Base-by-base conservation (phyloP, 2,888 invertebrate genomes). In the Lamellibrachia columna region DNA sequence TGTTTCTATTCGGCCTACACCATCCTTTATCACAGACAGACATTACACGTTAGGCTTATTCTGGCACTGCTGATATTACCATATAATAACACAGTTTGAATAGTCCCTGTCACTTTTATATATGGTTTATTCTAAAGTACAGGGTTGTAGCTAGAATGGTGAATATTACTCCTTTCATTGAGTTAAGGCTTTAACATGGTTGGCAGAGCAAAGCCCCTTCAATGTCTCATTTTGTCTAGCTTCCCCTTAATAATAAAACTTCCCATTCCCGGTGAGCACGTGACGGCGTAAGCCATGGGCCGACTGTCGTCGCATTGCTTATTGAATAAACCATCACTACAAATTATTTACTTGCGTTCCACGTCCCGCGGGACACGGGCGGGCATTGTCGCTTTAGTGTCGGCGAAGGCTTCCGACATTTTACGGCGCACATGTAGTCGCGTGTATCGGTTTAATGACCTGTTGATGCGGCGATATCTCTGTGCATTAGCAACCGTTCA, bases 321-420 rank as follows among this genome's bases (percentile, higher is more conserved):
- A 75, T 75, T 75, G n/a, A 75, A 75, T 75, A 75, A 75, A 75
- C 75, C 75, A 75, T 75, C 22, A 75, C 75, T 75, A 75, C 75
- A 75, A 75, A 75, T 75, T 75, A 75, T 75, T 75, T 75, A 75
- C 75, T 75, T 75, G 75, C 75, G 75, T 75, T 75, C 75, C 22
- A 75, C 22, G 1, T 75, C 75, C 75, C 75, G 22, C 75, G 75
- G 75, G 75, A 75, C 15, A 75, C 6, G n/a, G 75, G 15, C 15
- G 6, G 75, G 75, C 75, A 75, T 75, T 75, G 75, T 75, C 75
- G n/a, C 75, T 75, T 22, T 22, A 75, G 75, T 75, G 75, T 75
- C 75, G 75, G 22, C n/a, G 75, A n/a, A 75, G n/a, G 75, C 75
- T 75, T 75, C 15, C 75, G 75, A 6, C n/a, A 75, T 75, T 75